Evolutionary conservation across 2,113 vertebrate species (phyloP).

Genomic region (Anthoscopus minutus): DNA sequence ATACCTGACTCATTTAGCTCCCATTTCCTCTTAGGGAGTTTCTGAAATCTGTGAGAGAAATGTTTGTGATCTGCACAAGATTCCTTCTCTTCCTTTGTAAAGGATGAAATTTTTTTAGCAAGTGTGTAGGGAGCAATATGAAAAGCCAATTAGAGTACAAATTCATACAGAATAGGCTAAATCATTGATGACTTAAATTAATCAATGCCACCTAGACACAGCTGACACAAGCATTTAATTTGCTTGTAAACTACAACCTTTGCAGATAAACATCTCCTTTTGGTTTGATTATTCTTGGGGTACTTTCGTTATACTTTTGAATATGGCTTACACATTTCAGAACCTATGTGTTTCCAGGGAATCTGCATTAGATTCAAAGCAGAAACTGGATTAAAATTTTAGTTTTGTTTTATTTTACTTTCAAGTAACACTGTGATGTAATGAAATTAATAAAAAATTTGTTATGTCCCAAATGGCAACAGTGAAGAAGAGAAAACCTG

Average conservation of each 20-base stretch:
- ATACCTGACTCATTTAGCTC: background rate
- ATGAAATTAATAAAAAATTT: background rate
- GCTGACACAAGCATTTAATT: background rate
- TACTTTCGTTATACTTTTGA: background rate
- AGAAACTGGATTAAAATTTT: background rate
- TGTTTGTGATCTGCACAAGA: background rate
- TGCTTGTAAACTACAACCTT: background rate
- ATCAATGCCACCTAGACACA: background rate
- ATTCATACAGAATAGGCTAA: background rate
- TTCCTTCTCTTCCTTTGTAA: background rate
- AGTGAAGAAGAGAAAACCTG: background rate
- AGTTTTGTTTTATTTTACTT: background rate
- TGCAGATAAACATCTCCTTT: background rate
- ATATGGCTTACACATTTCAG: background rate
- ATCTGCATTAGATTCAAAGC: background rate
- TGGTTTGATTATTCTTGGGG: background rate
- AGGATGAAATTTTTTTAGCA: background rate
- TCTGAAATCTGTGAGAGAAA: background rate
- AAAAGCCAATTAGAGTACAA: background rate
- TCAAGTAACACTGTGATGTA: background rate
- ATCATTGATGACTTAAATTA: background rate
- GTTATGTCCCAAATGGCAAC: background rate
- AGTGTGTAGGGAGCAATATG: background rate
- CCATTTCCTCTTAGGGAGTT: background rate
- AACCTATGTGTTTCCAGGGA: background rate